Evolutionary conservation across 2,797 vertebrate species (phyloP).

Genomic region (Luscinia megarhynchos): DNA sequence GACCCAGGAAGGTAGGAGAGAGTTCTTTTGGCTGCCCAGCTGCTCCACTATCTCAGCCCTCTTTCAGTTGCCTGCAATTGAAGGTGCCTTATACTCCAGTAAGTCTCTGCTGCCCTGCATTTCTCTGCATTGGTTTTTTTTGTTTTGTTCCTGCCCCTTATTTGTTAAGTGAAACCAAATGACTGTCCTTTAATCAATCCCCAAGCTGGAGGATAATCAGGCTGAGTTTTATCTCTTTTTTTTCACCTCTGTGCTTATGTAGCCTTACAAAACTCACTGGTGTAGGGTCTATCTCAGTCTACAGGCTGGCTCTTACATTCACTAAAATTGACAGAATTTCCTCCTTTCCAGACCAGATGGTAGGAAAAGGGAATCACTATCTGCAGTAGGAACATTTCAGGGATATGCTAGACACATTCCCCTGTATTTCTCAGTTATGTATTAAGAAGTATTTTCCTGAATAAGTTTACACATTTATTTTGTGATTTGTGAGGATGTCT

Average conservation of each 20-base stretch:
- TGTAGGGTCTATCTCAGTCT: not conserved
- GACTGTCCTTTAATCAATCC: not conserved
- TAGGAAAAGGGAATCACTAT: not conserved
- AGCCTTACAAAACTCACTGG: not conserved
- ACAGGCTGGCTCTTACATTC: not conserved
- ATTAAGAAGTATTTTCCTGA: not conserved
- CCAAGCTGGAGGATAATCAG: not conserved
- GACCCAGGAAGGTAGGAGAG: rapidly evolving
- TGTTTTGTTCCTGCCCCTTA: not conserved
- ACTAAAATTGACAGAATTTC: not conserved
- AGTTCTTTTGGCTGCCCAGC: not conserved
- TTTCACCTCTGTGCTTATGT: not conserved
- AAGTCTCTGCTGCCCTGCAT: not conserved
- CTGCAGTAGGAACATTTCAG: not conserved
- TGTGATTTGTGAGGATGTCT: not conserved
- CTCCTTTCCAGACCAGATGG: not conserved
- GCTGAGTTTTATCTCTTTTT: not conserved
- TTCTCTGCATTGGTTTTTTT: not conserved
- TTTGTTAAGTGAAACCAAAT: not conserved
- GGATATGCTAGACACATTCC: not conserved
- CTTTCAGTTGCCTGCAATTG: not conserved
- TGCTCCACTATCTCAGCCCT: not conserved
- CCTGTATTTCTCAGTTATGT: not conserved
- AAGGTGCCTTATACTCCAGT: not conserved
- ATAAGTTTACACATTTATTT: not conserved